These are phyloP conservation scores for Crocodylus rhombifer DNA, from an alignment of 2,797 vertebrate genomes.

Conservation along the genomic window DNA sequence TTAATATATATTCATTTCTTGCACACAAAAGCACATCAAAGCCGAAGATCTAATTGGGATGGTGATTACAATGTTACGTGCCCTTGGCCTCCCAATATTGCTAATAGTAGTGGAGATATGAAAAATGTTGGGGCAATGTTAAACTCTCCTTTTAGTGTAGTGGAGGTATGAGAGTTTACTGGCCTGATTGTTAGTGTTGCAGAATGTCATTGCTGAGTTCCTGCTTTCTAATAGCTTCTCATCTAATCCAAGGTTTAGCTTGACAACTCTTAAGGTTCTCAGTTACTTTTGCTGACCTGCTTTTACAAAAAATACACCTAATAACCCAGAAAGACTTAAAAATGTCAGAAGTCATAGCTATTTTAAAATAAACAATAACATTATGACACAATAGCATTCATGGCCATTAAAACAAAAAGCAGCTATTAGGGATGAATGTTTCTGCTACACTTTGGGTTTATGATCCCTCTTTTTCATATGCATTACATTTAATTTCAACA, in stretches of 20 bases:
- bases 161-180: background rate
- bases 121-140: background rate
- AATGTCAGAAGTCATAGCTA: background rate
- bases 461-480: background rate
- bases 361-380: background rate
- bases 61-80: background rate
- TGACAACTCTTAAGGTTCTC: background rate
- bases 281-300: background rate
- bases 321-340: background rate
- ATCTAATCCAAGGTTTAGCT: background rate
- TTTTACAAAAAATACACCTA: background rate
- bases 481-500: background rate
- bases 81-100: background rate
- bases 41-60: background rate
- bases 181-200: background rate
- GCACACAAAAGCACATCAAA: background rate
- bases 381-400: background rate
- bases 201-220: background rate
- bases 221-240: background rate
- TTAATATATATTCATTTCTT: background rate
- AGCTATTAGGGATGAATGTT: background rate
- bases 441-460: background rate
- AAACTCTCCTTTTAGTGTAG: background rate
- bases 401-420: background rate
- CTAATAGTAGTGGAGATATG: too few relatives aligned